Evolutionary conservation across 2,797 vertebrate genomes (phyloP), one percentile per base, ranked within the genome.

Genomic region (Todus mexicanus): DNA sequence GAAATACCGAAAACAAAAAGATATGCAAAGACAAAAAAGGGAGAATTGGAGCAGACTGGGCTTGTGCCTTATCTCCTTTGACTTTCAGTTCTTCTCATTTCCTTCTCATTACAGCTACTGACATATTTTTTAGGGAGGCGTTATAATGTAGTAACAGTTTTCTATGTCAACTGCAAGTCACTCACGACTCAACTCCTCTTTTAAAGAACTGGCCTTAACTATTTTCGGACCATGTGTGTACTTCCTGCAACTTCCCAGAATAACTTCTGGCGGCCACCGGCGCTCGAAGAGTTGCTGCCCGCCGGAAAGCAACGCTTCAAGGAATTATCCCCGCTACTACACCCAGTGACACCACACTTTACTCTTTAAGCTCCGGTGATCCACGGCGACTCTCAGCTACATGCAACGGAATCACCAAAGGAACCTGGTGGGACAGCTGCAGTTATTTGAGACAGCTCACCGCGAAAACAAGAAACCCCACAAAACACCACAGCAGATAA

Each of bases 401-500:
- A 83, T 84, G 91, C 76, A 48, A 50, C 26, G 61, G 86, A 95
- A 91, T 93, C 43, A 50, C 40, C 71, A 84, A 83, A 73, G 59
- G 70, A 75, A 68, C 33, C 17, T 61, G 42, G 54, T 53, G 48
- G 74, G 82, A 57, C 38, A 76, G 70, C 31, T 38, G 17, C 56
- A 82, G 53, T 84, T 87, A 84, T 70, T 21, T 48, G 33, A 88
- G 72, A 85, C n/a, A 85, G 40, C 20, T 92, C 91, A 93, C 40
- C 77, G 90, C 77, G 82, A 82, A 93, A 96, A 92, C 93, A 97
- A 82, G 89, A 69, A 56, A 21, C 4, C 17, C 48, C 26, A 13
- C 71, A 75, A 87, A 69, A 35, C 68, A 90, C 92, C 87, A 95
- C 98, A 97, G 94, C 89, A 97, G 98, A 97, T 97, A 98, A 97